A percentile compares a stretch with the other conserved stretches of the same genome.
These are phyloP conservation scores for Drosophila sp. DNA, from an alignment of 1,140 invertebrate genomes.

Conservation along the genomic window DNA sequence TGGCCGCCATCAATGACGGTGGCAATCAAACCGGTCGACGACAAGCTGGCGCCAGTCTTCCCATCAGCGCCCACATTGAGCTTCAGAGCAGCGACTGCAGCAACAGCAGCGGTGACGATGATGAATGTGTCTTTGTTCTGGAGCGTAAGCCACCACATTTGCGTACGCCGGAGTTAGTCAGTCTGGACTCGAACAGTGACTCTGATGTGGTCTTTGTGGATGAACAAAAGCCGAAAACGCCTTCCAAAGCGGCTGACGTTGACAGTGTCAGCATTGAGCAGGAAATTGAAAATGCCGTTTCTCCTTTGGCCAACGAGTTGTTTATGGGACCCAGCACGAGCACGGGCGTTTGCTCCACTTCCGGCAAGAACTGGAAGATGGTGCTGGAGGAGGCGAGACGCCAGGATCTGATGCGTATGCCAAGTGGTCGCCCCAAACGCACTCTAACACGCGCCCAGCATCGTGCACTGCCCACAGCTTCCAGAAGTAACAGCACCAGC, in stretches of 20 bases:
- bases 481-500: slow-evolving; percentile 14
- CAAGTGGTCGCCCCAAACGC: slow-evolving; percentile 22
- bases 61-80: slow-evolving; percentile 75
- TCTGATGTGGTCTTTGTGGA: slow-evolving; percentile 86
- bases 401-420: slow-evolving; percentile 33
- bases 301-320: slow-evolving; percentile 27
- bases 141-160: slow-evolving; percentile 86
- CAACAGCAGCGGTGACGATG: slow-evolving; percentile 62
- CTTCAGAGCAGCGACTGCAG: slow-evolving; percentile 65
- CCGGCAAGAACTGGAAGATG: slow-evolving; percentile 65
- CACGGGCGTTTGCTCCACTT: slow-evolving; percentile 59
- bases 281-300: background rate
- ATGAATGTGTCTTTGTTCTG: slow-evolving; percentile 80
- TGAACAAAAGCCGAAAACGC: slow-evolving; percentile 46
- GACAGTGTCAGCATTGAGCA: slow-evolving; percentile 9
- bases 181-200: slow-evolving; percentile 86
- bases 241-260: background rate
- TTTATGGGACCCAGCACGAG: slow-evolving; percentile 77
- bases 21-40: slow-evolving; percentile 53
- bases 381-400: slow-evolving; percentile 58
- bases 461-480: background rate
- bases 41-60: slow-evolving; percentile 59
- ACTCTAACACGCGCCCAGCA: slow-evolving; percentile 30
- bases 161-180: slow-evolving; percentile 86
- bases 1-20: slow-evolving; percentile 67